Evolutionary conservation across 2,113 vertebrate genomes (phyloP).

Genomic region (Corydoras sp.): DNA sequence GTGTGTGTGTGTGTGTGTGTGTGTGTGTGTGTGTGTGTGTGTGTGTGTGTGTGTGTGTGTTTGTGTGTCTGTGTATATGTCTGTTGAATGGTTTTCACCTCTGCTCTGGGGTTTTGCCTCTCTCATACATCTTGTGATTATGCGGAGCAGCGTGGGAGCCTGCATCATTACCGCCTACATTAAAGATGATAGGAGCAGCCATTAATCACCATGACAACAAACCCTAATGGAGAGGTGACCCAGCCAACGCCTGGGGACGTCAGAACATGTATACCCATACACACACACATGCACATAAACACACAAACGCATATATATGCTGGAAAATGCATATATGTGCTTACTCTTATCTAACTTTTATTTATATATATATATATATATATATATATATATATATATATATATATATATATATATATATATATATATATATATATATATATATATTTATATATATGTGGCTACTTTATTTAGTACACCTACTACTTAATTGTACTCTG

Average conservation of each 20-base stretch:
- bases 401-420: too few relatives aligned
- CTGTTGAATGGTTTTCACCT: conserved; percentile 98
- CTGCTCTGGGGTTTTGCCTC: conserved; percentile 95
- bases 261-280: conserved; percentile 54
- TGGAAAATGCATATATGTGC: conserved; percentile 87
- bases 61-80: conserved; percentile 89
- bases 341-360: conserved; percentile 97
- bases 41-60: conserved; percentile 84
- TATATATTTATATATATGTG: too few relatives aligned
- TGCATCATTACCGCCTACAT: conserved; percentile 99
- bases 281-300: conserved; percentile 22
- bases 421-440: too few relatives aligned
- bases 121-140: conserved; percentile 99
- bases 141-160: conserved; percentile 88
- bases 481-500: too few relatives aligned
- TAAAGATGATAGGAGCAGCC: conserved; percentile 99
- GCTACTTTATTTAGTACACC: too few relatives aligned
- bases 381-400: too few relatives aligned
- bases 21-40: conserved; percentile 81
- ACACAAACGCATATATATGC: conserved; percentile 7
- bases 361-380: too few relatives aligned
- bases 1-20: conserved; percentile 84
- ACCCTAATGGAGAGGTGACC: conserved; percentile 99
- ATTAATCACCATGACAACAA: conserved; percentile 99
- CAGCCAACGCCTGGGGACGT: conserved; percentile 82